Evolutionary conservation across 1,140 invertebrate species (phyloP), one percentile per base, ranked within the genome.

Genomic region (Aporrectodea caliginosa): DNA sequence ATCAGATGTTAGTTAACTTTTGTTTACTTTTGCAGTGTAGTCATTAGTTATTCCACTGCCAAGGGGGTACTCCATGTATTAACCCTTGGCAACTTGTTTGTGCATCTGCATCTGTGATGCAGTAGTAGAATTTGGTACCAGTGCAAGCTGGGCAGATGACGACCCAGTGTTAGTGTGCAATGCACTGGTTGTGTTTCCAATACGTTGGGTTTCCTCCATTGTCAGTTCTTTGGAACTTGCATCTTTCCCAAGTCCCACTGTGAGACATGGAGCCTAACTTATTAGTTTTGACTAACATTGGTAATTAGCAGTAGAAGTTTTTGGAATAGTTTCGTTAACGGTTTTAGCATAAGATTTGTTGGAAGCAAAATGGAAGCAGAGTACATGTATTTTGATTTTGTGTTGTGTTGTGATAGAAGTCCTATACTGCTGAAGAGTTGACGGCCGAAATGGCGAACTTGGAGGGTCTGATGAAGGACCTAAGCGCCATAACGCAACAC

Each of bases 391-490:
- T n/a, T n/a, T n/a, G n/a, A 58, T 58, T 58, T 58, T 58, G 22
- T 58, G 6, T 58, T 6, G 6, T 6, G 6, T 58, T 58, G 6
- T 58, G 6, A 29, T 83, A 87, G 86, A 88, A 86, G 80, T 87
- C 85, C 14, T 81, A 84, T 29, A 87, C 86, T 77, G 87, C 87
- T 27, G 96, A 98, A 90, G 94, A 98, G 88, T 91, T 98, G 69
- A 96, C 96, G 86, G 94, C 96, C 86, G 96, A 98, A 89, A 98
- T 98, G 95, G 95, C 95, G 79, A 98, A 98, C 90, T 89, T 98
- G 70, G 97, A 98, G 88, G 96, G 96, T 32, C 91, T 98, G 0
- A 98, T 98, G 96, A 97, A 98, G 90, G 96, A 98, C 89, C 90
- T 98, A 73, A 97, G 94, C 88, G 95, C 95, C 83, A 98, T 98